Evolutionary conservation across 2,113 vertebrate genomes (phyloP).

Genomic region (Atherinomorus stipes): DNA sequence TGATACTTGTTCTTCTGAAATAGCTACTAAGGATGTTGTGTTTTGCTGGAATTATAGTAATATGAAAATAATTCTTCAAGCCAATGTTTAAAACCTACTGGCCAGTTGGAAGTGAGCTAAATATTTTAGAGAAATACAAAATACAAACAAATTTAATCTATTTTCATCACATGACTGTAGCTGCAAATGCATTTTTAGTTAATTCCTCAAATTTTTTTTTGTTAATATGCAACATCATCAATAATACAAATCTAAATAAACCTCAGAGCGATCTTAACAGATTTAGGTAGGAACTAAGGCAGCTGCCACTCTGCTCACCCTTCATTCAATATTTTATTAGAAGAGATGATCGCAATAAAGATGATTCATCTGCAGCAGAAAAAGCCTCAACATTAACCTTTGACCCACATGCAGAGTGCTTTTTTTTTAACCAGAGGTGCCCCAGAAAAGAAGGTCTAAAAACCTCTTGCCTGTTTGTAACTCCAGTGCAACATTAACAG

Average conservation of each 20-base stretch:
- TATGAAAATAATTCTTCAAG: neutral
- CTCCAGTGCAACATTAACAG: constrained; percentile 47
- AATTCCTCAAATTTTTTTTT: no score
- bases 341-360: neutral
- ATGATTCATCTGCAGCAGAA: constrained; percentile 9
- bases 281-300: constrained; percentile 10
- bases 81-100: neutral
- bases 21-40: no score
- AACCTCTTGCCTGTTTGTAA: constrained; percentile 50
- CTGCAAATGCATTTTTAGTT: no score
- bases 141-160: no score
- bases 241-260: constrained; percentile 1
- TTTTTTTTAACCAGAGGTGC: constrained; percentile 19
- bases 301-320: neutral
- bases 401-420: constrained; percentile 25
- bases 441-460: constrained; percentile 35
- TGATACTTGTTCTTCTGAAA: no score
- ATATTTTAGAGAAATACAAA: neutral
- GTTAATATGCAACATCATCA: constrained; percentile 3
- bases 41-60: neutral
- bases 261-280: constrained; percentile 9
- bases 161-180: no score
- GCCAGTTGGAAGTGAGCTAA: no score
- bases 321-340: constrained; percentile 2
- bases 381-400: constrained; percentile 35